These are phyloP conservation scores for Labeo calbasu DNA, from an alignment of 2,797 vertebrate genomes.

Conservation along the genomic window DNA sequence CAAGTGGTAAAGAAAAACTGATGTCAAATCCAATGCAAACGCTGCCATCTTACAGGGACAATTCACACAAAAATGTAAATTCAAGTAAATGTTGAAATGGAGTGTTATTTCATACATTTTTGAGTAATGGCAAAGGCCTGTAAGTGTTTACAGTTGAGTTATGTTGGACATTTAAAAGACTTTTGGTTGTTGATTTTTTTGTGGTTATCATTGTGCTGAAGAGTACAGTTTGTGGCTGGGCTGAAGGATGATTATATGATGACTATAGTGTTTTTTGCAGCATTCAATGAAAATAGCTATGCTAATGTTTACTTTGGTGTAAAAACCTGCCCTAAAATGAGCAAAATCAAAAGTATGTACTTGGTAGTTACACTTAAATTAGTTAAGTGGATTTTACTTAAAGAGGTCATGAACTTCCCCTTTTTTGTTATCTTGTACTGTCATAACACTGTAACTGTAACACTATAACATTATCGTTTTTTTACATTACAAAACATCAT, in stretches of 20 bases:
- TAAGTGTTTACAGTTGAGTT: not conserved
- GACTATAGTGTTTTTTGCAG: not conserved
- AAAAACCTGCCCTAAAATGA: not conserved
- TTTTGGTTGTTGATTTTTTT: not conserved
- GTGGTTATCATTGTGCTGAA: constrained; percentile 3
- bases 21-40: not conserved
- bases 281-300: not conserved
- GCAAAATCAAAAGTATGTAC: not conserved
- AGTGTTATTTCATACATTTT: not conserved
- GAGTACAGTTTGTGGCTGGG: constrained; percentile 1
- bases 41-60: not conserved
- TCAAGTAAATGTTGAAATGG: not conserved
- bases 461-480: too few species aligned
- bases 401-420: too few species aligned
- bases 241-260: not conserved
- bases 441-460: too few species aligned
- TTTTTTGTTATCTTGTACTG: too few species aligned
- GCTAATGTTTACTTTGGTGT: not conserved
- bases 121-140: not conserved
- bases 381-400: not conserved
- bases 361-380: not conserved
- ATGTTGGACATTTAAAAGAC: not conserved
- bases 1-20: not conserved
- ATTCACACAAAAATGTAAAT: not conserved
- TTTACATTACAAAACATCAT: too few species aligned